Evolutionary conservation across 2,113 vertebrate species (phyloP).

Genomic region (Syrmaticus mikado): DNA sequence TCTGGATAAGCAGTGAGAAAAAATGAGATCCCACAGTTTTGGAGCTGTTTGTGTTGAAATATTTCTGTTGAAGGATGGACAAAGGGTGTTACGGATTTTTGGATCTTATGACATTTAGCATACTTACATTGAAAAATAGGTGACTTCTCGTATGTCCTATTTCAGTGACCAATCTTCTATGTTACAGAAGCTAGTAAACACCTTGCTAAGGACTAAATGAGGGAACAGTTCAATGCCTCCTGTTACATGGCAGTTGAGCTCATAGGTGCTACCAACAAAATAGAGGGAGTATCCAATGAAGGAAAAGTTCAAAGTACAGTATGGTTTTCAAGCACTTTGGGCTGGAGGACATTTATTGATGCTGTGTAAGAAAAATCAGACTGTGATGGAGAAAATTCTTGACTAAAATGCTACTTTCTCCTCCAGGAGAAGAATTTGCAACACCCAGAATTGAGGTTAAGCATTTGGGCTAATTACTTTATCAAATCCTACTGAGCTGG

Average conservation of each 20-base stretch:
- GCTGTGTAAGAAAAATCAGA: neutral
- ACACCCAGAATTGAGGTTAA: conserved; percentile 32
- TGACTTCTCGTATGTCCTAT: neutral
- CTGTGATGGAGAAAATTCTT: neutral
- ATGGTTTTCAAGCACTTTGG: neutral
- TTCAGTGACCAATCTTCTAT: neutral
- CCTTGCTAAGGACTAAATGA: neutral
- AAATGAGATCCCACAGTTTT: neutral
- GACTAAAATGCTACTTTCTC: neutral
- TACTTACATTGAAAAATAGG: neutral
- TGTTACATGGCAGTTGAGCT: neutral
- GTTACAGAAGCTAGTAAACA: neutral
- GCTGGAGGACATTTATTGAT: neutral
- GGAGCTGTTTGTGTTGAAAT: neutral
- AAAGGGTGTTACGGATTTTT: neutral
- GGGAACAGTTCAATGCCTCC: neutral
- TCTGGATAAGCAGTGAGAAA: neutral
- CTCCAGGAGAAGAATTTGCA: neutral
- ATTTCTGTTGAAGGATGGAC: neutral
- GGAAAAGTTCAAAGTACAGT: neutral
- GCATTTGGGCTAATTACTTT: neutral
- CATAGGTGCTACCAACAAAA: neutral
- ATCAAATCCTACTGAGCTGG: neutral
- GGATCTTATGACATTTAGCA: neutral
- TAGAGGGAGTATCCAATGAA: neutral